A percentile compares a stretch with the other conserved stretches of the same genome.
phyloP scores from a whole-genome alignment of 2,888 invertebrate genomes.

The Dioctria linearis region DNA sequence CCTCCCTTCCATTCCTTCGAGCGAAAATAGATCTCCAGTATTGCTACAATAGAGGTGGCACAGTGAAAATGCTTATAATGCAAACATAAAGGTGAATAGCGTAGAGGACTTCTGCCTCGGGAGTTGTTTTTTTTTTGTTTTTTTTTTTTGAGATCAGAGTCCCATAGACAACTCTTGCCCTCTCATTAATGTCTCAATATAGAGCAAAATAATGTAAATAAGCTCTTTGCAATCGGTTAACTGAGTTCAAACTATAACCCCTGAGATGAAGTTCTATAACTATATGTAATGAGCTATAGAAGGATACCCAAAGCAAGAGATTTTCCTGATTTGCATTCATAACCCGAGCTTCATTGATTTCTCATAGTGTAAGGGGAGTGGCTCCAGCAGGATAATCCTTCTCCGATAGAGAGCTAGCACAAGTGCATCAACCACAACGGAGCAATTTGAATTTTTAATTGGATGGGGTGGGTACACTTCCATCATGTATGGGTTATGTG shows the following conservation, averaged over 20 bases:
- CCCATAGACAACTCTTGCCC: neutral
- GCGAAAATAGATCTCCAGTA: neutral
- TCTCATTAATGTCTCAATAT: neutral
- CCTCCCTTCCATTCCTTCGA: too few relatives aligned
- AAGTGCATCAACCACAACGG: neutral
- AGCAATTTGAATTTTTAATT: conserved; percentile 5
- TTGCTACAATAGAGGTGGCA: neutral
- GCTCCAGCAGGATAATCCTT: neutral
- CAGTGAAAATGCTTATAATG: neutral
- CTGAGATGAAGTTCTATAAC: neutral
- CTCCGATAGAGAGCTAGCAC: neutral
- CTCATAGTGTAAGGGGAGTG: neutral
- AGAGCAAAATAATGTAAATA: neutral
- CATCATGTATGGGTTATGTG: neutral
- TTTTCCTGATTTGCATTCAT: neutral
- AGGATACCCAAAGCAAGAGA: neutral
- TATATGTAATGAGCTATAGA: neutral
- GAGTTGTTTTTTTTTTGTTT: neutral
- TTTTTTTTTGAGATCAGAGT: neutral
- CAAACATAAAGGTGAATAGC: neutral
- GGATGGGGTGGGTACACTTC: neutral
- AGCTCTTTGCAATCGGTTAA: neutral
- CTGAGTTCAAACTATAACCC: neutral
- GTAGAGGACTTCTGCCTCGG: neutral
- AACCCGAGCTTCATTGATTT: neutral